phyloP scores from a whole-genome alignment of 2,113 vertebrate genomes.

The Indri indri region DNA sequence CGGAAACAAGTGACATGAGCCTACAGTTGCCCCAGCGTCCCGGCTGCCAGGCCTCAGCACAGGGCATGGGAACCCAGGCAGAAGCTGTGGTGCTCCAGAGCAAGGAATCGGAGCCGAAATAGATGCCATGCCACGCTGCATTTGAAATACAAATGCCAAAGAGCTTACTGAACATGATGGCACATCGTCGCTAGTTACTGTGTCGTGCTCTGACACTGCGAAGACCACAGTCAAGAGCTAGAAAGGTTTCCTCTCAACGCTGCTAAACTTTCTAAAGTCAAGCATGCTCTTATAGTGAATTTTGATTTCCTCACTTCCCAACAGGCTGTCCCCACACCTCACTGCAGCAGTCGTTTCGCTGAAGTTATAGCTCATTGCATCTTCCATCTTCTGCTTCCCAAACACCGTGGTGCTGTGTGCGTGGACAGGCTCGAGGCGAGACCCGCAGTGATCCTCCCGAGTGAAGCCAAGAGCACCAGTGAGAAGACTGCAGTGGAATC shows the following conservation, averaged over 20 bases:
- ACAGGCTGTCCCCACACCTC: not conserved
- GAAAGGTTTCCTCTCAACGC: not conserved
- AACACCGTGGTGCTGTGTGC: accelerated
- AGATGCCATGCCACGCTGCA: too few species aligned
- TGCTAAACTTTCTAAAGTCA: not conserved
- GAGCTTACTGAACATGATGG: not conserved
- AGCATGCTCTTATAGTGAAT: too few species aligned
- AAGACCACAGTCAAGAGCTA: not conserved
- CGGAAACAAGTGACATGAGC: not conserved
- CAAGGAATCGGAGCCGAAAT: accelerated
- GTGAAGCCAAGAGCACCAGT: not conserved
- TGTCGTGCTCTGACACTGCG: accelerated
- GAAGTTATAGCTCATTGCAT: accelerated
- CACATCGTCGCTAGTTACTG: not conserved
- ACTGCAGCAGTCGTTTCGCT: not conserved
- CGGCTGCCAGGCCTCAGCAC: not conserved
- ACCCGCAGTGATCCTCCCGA: not conserved
- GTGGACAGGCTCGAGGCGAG: not conserved
- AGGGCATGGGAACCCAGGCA: too few species aligned
- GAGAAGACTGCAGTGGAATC: accelerated
- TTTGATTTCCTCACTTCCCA: not conserved
- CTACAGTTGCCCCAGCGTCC: accelerated
- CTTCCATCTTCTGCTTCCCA: not conserved
- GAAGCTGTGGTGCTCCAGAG: not conserved
- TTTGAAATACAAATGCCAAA: accelerated